phyloP scores from a whole-genome alignment of 2,113 vertebrate species.

The Eonycteris spelaea region DNA sequence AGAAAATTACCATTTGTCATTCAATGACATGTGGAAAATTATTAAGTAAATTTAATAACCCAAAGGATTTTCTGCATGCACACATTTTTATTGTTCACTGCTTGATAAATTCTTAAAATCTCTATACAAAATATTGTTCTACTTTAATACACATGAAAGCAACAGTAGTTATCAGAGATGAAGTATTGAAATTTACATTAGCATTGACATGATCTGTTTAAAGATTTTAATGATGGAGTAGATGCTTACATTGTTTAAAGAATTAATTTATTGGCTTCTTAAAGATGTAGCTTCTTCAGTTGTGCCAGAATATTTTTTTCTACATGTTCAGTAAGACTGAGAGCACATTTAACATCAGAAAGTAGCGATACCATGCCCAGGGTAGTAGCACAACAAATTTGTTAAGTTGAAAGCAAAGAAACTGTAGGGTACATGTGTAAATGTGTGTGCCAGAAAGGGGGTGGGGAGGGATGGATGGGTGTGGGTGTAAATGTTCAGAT shows the following conservation, averaged over 20 bases:
- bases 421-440: background rate
- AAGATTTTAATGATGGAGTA: conserved; percentile 11
- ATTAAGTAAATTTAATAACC: background rate
- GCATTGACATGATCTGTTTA: background rate
- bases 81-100: background rate
- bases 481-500: background rate
- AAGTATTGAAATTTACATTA: conserved; percentile 31
- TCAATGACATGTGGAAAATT: background rate
- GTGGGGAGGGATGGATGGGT: no score
- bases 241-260: background rate
- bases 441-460: background rate
- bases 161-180: background rate
- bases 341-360: background rate
- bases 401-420: background rate
- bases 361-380: background rate
- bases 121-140: background rate
- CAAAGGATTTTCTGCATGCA: background rate
- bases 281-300: background rate
- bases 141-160: background rate
- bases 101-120: background rate
- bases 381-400: background rate
- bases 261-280: background rate
- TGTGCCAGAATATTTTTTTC: background rate
- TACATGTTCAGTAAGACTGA: background rate
- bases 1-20: conserved; percentile 11